Conservation (phyloP, 2,797 vertebrate species). For the Phalanger gymnotis region DNA sequence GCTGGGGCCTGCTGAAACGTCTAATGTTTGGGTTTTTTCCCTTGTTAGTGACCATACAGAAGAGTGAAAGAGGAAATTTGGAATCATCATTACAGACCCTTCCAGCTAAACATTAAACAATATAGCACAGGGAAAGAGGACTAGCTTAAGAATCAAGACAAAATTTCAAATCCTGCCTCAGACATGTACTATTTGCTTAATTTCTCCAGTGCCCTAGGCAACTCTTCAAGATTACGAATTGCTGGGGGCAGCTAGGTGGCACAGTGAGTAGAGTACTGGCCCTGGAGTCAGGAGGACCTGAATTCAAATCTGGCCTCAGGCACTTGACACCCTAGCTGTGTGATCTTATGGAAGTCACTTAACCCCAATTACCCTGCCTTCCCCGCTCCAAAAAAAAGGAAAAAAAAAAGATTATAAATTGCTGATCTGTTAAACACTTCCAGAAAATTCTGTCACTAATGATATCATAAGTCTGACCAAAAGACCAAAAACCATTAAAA, state of each 20-base stretch:
- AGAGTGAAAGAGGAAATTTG: neutral
- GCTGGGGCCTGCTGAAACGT: neutral
- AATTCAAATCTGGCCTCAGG: too few species aligned
- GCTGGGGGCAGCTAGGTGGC: too few species aligned
- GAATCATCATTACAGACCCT: neutral
- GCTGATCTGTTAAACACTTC: neutral
- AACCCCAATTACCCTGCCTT: too few species aligned
- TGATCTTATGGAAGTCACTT: too few species aligned
- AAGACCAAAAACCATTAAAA: neutral
- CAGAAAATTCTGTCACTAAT: neutral
- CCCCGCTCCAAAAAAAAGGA: too few species aligned
- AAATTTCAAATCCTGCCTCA: neutral
- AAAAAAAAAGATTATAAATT: too few species aligned
- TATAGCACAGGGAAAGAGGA: neutral
- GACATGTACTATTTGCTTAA: neutral
- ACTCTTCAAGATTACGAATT: neutral
- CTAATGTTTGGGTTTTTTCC: neutral
- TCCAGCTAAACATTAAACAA: neutral
- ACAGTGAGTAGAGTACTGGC: too few species aligned
- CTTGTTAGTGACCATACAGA: neutral
- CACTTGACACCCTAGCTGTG: too few species aligned
- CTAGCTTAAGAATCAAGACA: neutral
- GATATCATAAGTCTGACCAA: neutral
- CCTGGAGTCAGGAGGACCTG: too few species aligned
- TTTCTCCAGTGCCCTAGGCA: neutral